Evolutionary conservation across 2,797 vertebrate genomes (phyloP), one percentile per base, ranked within the genome.

Genomic region (Merluccius polli): DNA sequence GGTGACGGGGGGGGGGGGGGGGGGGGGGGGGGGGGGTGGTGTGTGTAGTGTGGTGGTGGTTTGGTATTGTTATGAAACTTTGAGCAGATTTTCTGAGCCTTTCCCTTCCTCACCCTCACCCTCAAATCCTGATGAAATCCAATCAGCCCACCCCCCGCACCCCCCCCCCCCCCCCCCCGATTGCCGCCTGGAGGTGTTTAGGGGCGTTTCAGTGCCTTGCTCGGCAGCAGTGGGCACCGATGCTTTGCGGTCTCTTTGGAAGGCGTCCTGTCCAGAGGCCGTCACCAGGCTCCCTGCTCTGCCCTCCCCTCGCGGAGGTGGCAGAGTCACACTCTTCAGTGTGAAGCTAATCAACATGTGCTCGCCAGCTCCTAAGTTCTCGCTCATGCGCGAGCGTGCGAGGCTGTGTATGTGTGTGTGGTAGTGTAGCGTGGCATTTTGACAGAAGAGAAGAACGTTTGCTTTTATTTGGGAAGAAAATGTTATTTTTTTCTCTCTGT

Each of bases 21-120:
- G 44, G 44, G 4, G 44, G 44, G n/a, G n/a, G n/a, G n/a, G n/a
- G n/a, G n/a, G n/a, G n/a, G n/a, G n/a, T n/a, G n/a, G n/a, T n/a
- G n/a, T n/a, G n/a, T n/a, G n/a, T n/a, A n/a, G n/a, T n/a, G n/a
- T 52, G 44, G 16, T 21, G 44, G 44, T 52, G 44, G 44, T 16
- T 18, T 52, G 4, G 44, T 16, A 52, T 52, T 21, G 7, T 52
- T 86, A 87, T 87, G 84, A 90, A 86, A 88, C 88, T 89, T 89
- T 87, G 75, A 82, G 85, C 85, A 84, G 76, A 79, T 84, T 81
- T 68, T 78, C 80, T 87, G 77, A 87, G 76, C 84, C 81, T 72
- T 73, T 76, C 83, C 36, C 36, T 38, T 38, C 36, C 36, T 15
- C 48, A 18, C 48, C 48, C 48, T 52, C 48, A 24, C 16, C 11